Percentiles rank a stretch among this genome's conserved stretches.
Evolutionary conservation across 2,113 vertebrate species (phyloP).

Genomic region (Mesocricetus auratus): DNA sequence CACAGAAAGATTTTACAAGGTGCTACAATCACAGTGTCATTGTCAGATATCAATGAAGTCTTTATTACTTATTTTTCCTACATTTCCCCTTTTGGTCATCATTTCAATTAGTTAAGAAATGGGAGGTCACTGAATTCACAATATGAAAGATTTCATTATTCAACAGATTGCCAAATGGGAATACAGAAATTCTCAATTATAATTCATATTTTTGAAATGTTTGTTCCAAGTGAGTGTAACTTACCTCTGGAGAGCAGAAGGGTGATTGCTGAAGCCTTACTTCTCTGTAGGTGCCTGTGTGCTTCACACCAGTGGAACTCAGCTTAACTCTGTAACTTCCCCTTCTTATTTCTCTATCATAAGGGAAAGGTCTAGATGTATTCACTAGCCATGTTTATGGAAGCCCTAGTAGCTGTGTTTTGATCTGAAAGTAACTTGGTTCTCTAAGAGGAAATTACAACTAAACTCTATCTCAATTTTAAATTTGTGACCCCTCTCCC

Average conservation of each 20-base stretch:
- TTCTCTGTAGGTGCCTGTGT: accelerated
- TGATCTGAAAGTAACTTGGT: not conserved
- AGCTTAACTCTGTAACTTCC: not conserved
- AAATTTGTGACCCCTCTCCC: not conserved
- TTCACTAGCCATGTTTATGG: not conserved
- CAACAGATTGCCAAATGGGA: not conserved
- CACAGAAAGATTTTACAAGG: not conserved
- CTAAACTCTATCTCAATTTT: not conserved
- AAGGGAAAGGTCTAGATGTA: not conserved
- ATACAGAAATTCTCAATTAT: not conserved
- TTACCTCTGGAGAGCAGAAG: accelerated
- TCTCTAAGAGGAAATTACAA: not conserved
- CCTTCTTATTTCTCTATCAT: not conserved
- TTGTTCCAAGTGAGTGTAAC: not conserved
- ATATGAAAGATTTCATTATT: not conserved
- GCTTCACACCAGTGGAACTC: not conserved
- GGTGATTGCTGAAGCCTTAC: not conserved
- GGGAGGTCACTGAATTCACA: not conserved
- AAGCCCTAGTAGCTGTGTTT: not conserved
- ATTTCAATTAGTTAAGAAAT: not conserved
- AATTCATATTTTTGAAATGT: not conserved
- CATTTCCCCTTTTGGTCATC: accelerated
- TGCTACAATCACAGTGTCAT: not conserved
- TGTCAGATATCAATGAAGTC: not conserved
- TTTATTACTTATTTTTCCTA: not conserved